Evolutionary conservation across 2,113 vertebrate species (phyloP).

Genomic region (Casuarius casuarius): DNA sequence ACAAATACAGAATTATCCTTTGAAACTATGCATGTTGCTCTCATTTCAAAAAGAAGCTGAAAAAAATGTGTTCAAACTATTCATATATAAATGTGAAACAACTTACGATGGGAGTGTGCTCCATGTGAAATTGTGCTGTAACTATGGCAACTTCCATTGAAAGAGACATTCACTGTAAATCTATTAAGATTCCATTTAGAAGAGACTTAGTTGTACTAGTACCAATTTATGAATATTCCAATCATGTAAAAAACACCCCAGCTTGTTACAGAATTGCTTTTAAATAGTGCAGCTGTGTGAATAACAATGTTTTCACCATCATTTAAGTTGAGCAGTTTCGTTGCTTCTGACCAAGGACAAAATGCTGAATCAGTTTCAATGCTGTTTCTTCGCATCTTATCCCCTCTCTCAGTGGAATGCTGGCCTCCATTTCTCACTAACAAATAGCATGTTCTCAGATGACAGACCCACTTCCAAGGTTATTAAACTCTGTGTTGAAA

Average conservation of each 20-base stretch:
- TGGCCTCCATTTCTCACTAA: not conserved
- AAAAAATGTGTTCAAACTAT: not conserved
- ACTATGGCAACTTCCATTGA: constrained; percentile 50
- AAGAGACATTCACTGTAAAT: constrained; percentile 36
- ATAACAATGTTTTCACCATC: not conserved
- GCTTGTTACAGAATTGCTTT: constrained; percentile 19
- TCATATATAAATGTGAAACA: constrained; percentile 29
- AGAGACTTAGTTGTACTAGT: constrained; percentile 26
- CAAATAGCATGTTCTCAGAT: not conserved
- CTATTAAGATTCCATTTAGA: constrained; percentile 17
- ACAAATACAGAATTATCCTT: not conserved
- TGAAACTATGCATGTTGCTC: not conserved
- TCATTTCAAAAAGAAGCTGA: not conserved
- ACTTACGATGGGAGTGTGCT: constrained; percentile 22
- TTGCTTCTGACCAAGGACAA: not conserved
- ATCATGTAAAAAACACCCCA: constrained; percentile 7
- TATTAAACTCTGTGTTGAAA: not conserved
- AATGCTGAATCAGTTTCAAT: not conserved
- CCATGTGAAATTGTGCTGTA: constrained; percentile 29
- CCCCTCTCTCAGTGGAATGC: not conserved
- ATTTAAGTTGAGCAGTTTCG: not conserved
- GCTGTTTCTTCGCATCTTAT: not conserved
- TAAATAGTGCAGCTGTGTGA: constrained; percentile 27
- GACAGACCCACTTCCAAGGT: not conserved
- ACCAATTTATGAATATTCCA: constrained; percentile 40